Evolutionary conservation across 1,140 invertebrate genomes (phyloP).

Genomic region (Pomacea maculata): DNA sequence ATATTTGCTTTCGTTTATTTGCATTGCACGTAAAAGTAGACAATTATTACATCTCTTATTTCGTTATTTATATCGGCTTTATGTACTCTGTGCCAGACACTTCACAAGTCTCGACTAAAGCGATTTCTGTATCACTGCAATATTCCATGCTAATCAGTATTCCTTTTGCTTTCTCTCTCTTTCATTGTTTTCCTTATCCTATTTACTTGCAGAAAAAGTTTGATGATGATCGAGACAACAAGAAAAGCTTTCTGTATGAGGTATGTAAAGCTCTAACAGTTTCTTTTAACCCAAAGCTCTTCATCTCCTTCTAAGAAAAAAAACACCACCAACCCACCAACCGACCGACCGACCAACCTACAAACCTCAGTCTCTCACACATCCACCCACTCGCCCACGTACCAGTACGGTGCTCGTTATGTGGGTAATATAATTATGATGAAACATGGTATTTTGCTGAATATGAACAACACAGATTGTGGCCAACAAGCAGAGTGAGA

Average conservation of each 20-base stretch:
- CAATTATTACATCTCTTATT: too few relatives aligned
- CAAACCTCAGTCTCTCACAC: too few relatives aligned
- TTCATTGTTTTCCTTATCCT: not conserved
- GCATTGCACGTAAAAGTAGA: too few relatives aligned
- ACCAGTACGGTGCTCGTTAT: too few relatives aligned
- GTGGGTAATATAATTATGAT: too few relatives aligned
- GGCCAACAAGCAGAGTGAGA: conserved; percentile 72
- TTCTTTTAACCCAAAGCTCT: not conserved
- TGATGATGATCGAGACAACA: conserved; percentile 26
- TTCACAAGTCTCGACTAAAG: too few relatives aligned
- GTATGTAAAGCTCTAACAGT: not conserved
- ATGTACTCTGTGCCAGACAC: too few relatives aligned
- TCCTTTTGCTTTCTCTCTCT: not conserved
- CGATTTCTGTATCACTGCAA: not conserved
- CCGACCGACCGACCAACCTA: not conserved
- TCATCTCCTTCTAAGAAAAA: not conserved
- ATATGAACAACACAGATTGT: conserved; percentile 68
- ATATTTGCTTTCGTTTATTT: too few relatives aligned
- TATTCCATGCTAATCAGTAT: not conserved
- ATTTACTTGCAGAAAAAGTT: conserved; percentile 24
- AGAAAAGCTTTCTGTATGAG: conserved; percentile 39
- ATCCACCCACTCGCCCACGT: too few relatives aligned
- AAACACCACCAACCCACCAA: not conserved
- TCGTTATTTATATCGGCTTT: not conserved
- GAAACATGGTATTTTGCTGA: too few relatives aligned